Percentiles rank a stretch among this genome's conserved stretches.
These are phyloP conservation scores for Drosophila meridiana DNA, from an alignment of 2,888 invertebrate genomes.

Conservation along the genomic window DNA sequence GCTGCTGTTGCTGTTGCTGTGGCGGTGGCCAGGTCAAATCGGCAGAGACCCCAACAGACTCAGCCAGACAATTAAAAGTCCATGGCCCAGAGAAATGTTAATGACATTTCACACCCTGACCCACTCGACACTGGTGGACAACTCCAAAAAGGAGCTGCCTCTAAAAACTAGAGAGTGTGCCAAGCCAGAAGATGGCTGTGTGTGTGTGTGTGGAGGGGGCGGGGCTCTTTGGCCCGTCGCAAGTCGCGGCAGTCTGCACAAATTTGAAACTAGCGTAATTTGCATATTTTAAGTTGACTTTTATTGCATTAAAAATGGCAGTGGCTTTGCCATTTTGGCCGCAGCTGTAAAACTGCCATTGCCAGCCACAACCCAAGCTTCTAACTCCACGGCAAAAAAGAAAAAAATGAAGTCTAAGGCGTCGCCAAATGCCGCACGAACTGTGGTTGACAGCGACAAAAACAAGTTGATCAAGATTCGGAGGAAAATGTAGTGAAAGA, in stretches of 20 bases:
- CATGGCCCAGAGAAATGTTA: slow-evolving; percentile 80
- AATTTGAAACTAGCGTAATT: slow-evolving; percentile 81
- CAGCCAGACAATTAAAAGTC: slow-evolving; percentile 73
- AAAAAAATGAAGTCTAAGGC: slow-evolving; percentile 36
- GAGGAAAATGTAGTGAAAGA: background rate
- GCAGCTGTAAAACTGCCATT: slow-evolving; percentile 63
- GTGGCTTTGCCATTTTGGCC: slow-evolving; percentile 75
- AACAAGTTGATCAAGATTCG: background rate
- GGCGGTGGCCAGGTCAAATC: slow-evolving; percentile 36
- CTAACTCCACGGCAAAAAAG: background rate
- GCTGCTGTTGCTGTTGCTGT: slow-evolving; percentile 1
- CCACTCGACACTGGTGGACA: slow-evolving; percentile 36
- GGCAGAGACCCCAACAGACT: slow-evolving; percentile 28
- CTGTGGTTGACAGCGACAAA: slow-evolving; percentile 28
- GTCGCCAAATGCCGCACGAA: slow-evolving; percentile 32
- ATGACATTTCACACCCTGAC: slow-evolving; percentile 74
- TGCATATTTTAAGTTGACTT: slow-evolving; percentile 83
- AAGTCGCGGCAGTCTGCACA: slow-evolving; percentile 71
- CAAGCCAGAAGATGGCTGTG: no score
- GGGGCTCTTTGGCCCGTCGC: slow-evolving; percentile 2
- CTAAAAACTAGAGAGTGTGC: slow-evolving; percentile 8
- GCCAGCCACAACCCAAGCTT: slow-evolving; percentile 10
- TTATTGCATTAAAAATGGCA: slow-evolving; percentile 83
- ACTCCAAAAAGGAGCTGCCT: slow-evolving; percentile 18
- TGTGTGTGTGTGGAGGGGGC: background rate